phyloP scores from a whole-genome alignment of 2,888 invertebrate species.

The Lasioglossum marginatum region DNA sequence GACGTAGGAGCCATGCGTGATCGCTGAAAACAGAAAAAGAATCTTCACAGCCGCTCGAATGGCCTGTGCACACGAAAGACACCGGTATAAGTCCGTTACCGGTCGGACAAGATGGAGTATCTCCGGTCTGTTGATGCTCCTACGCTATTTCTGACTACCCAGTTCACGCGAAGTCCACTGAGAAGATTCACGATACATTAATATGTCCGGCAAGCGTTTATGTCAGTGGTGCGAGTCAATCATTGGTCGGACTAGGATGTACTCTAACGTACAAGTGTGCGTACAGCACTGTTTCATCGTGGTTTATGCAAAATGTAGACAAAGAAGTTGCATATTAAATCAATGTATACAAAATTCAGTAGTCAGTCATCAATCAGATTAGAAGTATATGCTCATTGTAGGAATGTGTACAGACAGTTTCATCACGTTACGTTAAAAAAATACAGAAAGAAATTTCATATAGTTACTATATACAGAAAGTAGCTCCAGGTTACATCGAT shows the following conservation, averaged over 20 bases:
- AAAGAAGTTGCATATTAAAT: background rate
- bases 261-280: background rate
- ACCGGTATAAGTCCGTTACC: background rate
- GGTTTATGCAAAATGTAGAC: background rate
- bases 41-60: background rate
- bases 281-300: background rate
- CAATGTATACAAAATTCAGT: background rate
- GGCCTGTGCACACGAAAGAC: background rate
- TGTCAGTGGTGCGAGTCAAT: background rate
- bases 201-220: background rate
- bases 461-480: background rate
- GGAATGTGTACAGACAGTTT: no score
- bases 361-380: background rate
- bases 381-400: no score
- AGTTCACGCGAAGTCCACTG: background rate
- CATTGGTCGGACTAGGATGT: background rate
- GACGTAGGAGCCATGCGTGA: conserved; percentile 74
- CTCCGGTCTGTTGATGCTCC: background rate
- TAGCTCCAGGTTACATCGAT: no score
- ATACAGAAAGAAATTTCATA: background rate
- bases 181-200: background rate
- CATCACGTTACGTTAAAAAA: no score
- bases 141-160: background rate
- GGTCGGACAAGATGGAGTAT: background rate
- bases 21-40: conserved; percentile 67